phyloP scores from a whole-genome alignment of 2,113 vertebrate species.

The Leucopternis melanops region DNA sequence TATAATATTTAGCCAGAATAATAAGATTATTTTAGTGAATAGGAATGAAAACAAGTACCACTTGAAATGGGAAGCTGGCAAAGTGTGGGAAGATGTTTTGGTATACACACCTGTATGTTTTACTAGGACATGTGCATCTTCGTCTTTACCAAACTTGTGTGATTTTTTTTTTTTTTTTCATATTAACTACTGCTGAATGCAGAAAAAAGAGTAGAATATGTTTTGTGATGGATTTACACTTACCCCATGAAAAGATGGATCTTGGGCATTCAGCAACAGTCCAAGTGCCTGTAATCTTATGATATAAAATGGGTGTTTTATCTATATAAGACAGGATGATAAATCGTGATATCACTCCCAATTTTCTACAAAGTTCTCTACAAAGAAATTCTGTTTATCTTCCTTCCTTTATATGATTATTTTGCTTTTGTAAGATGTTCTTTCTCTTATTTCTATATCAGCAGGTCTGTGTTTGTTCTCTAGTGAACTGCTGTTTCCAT shows the following conservation, averaged over 20 bases:
- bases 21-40: neutral
- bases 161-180: neutral
- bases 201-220: rapidly evolving
- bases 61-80: neutral
- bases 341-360: neutral
- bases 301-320: neutral
- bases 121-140: neutral
- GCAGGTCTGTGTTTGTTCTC: neutral
- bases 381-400: neutral
- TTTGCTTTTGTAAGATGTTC: neutral
- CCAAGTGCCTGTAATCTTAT: neutral
- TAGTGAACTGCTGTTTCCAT: neutral
- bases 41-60: neutral
- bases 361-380: neutral
- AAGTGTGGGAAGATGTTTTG: neutral
- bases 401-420: neutral
- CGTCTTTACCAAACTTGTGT: neutral
- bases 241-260: neutral
- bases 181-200: neutral
- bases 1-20: neutral
- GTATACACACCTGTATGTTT: neutral
- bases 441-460: neutral
- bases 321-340: neutral
- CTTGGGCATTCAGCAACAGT: neutral
- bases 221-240: neutral